Evolutionary conservation across 2,113 vertebrate species (phyloP).

Genomic region (Nyctereutes procyonoides): DNA sequence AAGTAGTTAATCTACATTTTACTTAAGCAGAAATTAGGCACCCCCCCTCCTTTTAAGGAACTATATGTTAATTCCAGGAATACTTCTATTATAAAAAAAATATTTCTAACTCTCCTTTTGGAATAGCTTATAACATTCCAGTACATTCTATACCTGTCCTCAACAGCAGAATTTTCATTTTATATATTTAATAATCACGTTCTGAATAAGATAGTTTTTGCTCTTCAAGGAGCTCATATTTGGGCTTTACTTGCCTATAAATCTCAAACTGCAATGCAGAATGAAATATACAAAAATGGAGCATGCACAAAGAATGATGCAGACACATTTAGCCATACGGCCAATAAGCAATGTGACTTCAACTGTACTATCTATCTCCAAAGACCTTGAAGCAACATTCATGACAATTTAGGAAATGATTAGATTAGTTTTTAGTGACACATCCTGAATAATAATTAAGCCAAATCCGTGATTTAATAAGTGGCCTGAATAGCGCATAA

Average conservation of each 20-base stretch:
- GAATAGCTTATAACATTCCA: not conserved
- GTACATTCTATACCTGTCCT: slow-evolving; percentile 3
- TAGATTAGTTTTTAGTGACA: slow-evolving; percentile 2
- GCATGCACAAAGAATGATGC: not conserved
- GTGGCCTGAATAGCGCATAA: not conserved
- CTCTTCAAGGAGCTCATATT: slow-evolving; percentile 28
- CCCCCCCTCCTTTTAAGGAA: not conserved
- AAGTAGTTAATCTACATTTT: slow-evolving; percentile 30
- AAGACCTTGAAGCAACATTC: slow-evolving; percentile 18
- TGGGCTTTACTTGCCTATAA: slow-evolving; percentile 37
- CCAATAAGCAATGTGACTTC: slow-evolving; percentile 13
- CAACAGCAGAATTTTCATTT: slow-evolving; percentile 22
- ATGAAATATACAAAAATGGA: slow-evolving; percentile 39
- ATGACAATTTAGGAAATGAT: not conserved
- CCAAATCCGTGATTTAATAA: slow-evolving; percentile 10
- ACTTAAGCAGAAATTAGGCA: not conserved
- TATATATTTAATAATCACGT: not conserved
- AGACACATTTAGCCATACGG: not conserved
- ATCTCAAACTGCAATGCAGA: not conserved
- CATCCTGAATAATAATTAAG: slow-evolving; percentile 1
- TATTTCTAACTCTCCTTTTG: slow-evolving; percentile 20
- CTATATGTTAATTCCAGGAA: slow-evolving; percentile 14
- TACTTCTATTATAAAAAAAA: not conserved
- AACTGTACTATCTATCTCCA: slow-evolving; percentile 6
- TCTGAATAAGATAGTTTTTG: not conserved